Evolutionary conservation across 1,140 invertebrate genomes (phyloP), one percentile per base, ranked within the genome.

Genomic region (Rhyzopertha dominica): DNA sequence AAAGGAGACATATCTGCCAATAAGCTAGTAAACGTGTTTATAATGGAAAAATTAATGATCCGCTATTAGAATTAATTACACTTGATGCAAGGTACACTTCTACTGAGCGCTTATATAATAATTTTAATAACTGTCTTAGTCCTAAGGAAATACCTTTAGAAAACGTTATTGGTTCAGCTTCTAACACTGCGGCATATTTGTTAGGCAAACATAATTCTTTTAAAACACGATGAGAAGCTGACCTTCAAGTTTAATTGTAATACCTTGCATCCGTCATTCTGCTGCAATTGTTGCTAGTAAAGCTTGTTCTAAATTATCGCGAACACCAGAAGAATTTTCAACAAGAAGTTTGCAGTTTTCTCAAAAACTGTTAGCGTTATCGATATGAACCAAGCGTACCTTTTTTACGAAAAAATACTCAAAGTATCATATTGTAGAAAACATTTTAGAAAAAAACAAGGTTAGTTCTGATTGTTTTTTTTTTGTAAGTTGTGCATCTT

Each of bases 221-320:
- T 32, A 14, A 7, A 14, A 5, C n/a, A 8, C 5, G 5, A 5
- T 32, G 13, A 32, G 18, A 32, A 32, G 5, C 5, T 7, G 30
- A 32, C 5, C 13, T 32, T 12, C 30, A 5, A 9, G 23, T 16
- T 4, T 20, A 13, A 16, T 35, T 13, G 19, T 16, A 35, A 10
- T 16, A n/a, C 19, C 19, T 9, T 35, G 32, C 14, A 35, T 35
- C 19, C 23, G 14, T 16, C 32, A 35, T 35, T 35, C 32, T 5
- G 32, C 32, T 35, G 32, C 32, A 8, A 9, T 35, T 4, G 23
- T 35, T 13, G 8, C 32, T 7, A 35, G 32, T n/a, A 13, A 35
- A 4, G 32, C 32, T 5, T 35, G 32, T 16, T 35, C 32, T 4
- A 12, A 13, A 35, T 16, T 35, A 12, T 20, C 32, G 9, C 4